Evolutionary conservation across 2,113 vertebrate species (phyloP).

Genomic region (Bos javanicus): DNA sequence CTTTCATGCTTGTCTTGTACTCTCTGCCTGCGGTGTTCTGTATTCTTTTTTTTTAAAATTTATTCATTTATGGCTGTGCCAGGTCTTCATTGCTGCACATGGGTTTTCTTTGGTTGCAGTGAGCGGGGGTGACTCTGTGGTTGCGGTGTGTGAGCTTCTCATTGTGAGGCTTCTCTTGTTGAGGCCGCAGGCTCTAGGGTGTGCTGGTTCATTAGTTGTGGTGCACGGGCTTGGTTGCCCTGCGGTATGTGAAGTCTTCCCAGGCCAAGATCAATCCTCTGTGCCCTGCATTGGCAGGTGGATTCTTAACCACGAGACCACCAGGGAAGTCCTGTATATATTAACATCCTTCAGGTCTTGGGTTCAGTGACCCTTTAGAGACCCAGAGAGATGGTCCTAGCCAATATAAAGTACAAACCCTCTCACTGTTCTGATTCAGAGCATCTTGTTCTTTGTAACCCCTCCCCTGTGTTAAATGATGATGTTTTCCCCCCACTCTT

Average conservation of each 20-base stretch:
- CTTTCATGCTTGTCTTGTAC: background rate
- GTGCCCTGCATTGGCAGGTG: background rate
- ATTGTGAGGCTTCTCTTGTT: background rate
- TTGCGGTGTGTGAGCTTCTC: background rate
- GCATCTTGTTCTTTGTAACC: background rate
- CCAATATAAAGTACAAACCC: background rate
- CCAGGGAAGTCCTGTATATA: background rate
- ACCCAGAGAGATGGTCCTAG: background rate
- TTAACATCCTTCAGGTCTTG: background rate
- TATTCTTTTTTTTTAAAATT: background rate
- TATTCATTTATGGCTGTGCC: background rate
- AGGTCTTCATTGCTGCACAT: background rate
- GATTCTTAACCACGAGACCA: background rate
- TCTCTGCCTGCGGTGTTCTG: background rate
- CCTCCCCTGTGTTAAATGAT: background rate
- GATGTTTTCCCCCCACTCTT: background rate
- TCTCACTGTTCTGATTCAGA: background rate
- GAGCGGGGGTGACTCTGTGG: background rate
- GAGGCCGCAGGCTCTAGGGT: background rate
- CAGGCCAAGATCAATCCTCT: background rate
- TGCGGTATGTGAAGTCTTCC: background rate
- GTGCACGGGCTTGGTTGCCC: background rate
- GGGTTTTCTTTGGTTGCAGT: background rate
- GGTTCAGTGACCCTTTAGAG: background rate
- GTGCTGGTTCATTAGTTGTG: background rate